Base-by-base conservation (phyloP, 2,113 vertebrate species). In the Nipponia nippon region DNA sequence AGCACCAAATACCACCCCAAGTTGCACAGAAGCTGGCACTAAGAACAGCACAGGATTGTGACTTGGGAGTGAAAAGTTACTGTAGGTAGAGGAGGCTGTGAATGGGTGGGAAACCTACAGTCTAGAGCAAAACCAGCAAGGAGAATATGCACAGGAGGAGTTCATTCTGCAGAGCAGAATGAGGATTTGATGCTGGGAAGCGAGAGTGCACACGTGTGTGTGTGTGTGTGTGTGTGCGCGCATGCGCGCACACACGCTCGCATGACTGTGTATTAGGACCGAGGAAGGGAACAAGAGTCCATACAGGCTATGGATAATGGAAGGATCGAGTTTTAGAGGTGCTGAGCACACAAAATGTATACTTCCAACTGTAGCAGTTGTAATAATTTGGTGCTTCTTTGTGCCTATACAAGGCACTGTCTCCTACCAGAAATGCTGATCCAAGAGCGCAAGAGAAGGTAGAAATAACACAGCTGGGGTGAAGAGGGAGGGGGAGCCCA, bases 171-270 rank as follows among this genome's bases (percentile, higher is more conserved):
- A 83, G 47, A 84, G 36, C 10, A 87, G 56, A 53, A 36, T 29
- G 18, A 79, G 20, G 23, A 52, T 63, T 36, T 88, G 66, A 13
- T 59, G 16, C 19, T 71, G 23, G n/a, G 11, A 69, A n/a, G 3
- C 3, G 8, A 30, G 30, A 4, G 6, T 16, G n/a, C 3, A 1
- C 4, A 3, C 0, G 32, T 11, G 27, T 20, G 4, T 2, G 3
- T 6, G 3, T 10, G 25, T 17, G 19, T 14, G 11, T 14, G 3
- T 18, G 16, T 7, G 11, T 14, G 3, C 16, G 16, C 6, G 9
- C 2, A 4, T 11, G 38, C 38, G 40, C 40, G 40, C 40, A 40
- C 11, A 11, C 40, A 40, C 40, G 40, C 12, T 40, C 40, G 23
- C 27, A 18, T 17, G n/a, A 23, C n/a, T 46, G 13, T 38, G 14